A percentile compares a stretch with the other conserved stretches of the same genome.
Evolutionary conservation across 2,113 vertebrate genomes (phyloP).

Genomic region (Bothrops jararaca): DNA sequence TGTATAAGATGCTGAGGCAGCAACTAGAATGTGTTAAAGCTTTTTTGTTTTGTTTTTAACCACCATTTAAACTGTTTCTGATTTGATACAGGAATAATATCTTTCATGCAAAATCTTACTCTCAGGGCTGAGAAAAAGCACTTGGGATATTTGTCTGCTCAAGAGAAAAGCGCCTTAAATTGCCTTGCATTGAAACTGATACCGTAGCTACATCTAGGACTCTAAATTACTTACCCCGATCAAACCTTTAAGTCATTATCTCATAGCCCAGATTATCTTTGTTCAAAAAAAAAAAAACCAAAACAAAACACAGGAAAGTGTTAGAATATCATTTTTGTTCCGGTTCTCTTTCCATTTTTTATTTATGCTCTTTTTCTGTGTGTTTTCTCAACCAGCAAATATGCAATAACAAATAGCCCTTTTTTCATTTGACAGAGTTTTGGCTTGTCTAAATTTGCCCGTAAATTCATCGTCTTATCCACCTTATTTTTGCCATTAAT

Average conservation of each 20-base stretch:
- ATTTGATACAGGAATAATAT: slow-evolving; percentile 52
- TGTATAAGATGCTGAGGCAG: neutral
- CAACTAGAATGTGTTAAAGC: slow-evolving; percentile 30
- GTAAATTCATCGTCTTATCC: neutral
- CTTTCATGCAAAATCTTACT: slow-evolving; percentile 47
- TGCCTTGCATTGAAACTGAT: slow-evolving; percentile 48
- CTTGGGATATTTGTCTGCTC: slow-evolving; percentile 42
- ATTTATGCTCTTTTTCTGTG: slow-evolving; percentile 13
- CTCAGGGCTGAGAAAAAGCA: slow-evolving; percentile 44
- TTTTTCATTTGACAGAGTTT: neutral
- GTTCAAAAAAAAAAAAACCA: neutral
- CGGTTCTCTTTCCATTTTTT: slow-evolving; percentile 42
- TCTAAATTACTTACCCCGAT: slow-evolving; percentile 56
- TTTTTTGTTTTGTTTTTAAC: slow-evolving; percentile 21
- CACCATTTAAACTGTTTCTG: slow-evolving; percentile 30
- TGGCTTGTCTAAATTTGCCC: neutral
- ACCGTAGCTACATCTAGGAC: slow-evolving; percentile 40
- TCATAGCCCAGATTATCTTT: slow-evolving; percentile 54
- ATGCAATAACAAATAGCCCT: slow-evolving; percentile 3
- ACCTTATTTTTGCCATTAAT: neutral
- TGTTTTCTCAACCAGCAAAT: neutral
- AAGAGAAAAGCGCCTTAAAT: slow-evolving; percentile 65
- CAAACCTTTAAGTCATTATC: slow-evolving; percentile 53
- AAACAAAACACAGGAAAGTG: slow-evolving; percentile 26
- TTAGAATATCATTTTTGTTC: slow-evolving; percentile 45